Percentiles rank a stretch among this genome's conserved stretches.
These are phyloP conservation scores for Ifrita kowaldi DNA, from an alignment of 2,113 vertebrate genomes.

Conservation along the genomic window DNA sequence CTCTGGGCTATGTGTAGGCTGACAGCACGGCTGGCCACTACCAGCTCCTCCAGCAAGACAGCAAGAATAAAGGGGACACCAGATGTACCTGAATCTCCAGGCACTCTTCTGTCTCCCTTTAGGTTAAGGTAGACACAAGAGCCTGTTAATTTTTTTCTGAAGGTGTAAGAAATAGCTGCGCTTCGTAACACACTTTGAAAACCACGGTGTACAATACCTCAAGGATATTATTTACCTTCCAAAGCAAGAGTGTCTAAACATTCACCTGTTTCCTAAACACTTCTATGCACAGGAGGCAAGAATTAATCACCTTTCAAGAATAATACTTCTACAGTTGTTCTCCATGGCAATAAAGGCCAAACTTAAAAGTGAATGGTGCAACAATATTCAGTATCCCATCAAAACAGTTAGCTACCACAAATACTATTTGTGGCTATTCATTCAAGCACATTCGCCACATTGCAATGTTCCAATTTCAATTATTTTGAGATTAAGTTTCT, in stretches of 20 bases:
- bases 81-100: not conserved
- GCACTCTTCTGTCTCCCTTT: not conserved
- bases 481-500: not conserved
- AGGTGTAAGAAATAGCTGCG: not conserved
- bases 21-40: not conserved
- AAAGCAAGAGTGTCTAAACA: not conserved
- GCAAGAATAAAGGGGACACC: not conserved
- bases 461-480: not conserved
- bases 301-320: slow-evolving; percentile 10
- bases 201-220: not conserved
- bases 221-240: slow-evolving; percentile 12
- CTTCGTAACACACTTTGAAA: not conserved
- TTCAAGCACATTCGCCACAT: not conserved
- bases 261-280: not conserved
- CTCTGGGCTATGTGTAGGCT: not conserved
- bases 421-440: not conserved
- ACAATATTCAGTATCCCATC: not conserved
- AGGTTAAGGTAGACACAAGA: not conserved
- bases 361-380: not conserved
- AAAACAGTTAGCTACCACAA: not conserved
- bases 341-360: not conserved
- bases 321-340: not conserved
- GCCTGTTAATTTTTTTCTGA: not conserved
- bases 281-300: not conserved
- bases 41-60: not conserved